Conservation (phyloP, 2,113 vertebrate genomes). For the Brevimyrus niger region DNA sequence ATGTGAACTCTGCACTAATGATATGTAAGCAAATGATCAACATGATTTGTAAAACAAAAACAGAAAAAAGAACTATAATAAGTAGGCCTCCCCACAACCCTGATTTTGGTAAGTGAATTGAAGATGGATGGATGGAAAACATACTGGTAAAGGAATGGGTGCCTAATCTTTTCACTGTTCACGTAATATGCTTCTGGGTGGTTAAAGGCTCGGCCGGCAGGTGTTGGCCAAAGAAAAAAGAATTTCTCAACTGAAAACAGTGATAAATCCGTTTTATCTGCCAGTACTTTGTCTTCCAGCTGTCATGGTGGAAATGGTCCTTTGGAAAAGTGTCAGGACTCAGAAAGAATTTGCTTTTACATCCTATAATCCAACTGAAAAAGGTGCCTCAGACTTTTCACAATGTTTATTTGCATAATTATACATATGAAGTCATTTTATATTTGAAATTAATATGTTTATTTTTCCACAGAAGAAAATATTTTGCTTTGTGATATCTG, state of each 20-base stretch:
- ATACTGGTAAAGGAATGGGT: conserved; percentile 15
- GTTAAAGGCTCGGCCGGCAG: not conserved
- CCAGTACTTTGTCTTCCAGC: not conserved
- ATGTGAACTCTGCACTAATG: not conserved
- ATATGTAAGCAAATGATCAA: not conserved
- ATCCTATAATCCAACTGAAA: not conserved
- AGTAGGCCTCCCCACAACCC: not conserved
- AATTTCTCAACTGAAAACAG: not conserved
- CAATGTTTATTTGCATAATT: not conserved
- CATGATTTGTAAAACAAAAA: not conserved
- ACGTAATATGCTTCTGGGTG: not conserved
- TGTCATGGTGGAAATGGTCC: not conserved
- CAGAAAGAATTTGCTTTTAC: not conserved
- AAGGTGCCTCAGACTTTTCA: not conserved
- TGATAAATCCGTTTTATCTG: conserved; percentile 3
- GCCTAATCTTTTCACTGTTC: not conserved
- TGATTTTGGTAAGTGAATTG: not conserved
- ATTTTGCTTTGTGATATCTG: not conserved
- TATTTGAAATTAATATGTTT: not conserved
- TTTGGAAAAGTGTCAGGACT: not conserved
- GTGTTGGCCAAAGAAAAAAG: not conserved
- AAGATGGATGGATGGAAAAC: not conserved
- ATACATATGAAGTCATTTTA: not conserved
- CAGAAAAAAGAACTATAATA: not conserved
- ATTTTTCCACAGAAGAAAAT: not conserved